phyloP scores from a whole-genome alignment of 2,888 invertebrate genomes.

The Isotomurus palustris region DNA sequence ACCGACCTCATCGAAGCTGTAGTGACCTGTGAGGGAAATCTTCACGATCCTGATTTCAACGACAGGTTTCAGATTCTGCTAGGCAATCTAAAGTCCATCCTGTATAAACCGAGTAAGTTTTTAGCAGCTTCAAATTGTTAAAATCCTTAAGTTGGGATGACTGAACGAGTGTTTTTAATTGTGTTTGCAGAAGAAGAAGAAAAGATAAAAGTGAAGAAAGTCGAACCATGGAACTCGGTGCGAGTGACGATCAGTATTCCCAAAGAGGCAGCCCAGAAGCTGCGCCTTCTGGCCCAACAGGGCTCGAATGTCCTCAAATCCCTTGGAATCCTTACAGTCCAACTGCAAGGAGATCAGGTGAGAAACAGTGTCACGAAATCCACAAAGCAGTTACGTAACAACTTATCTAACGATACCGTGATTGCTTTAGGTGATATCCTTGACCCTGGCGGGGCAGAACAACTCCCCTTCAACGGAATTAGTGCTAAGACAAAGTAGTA shows the following conservation, averaged over 20 bases:
- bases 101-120: slow-evolving; percentile 56
- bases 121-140: too few species aligned
- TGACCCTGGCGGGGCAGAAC: slow-evolving; percentile 61
- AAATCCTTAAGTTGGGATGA: neutral
- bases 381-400: neutral
- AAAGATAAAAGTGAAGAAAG: slow-evolving; percentile 60
- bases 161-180: neutral
- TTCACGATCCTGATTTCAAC: slow-evolving; percentile 80
- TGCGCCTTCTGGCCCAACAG: slow-evolving; percentile 85
- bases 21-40: slow-evolving; percentile 87
- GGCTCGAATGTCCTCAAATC: slow-evolving; percentile 83
- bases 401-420: slow-evolving; percentile 17
- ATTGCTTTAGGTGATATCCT: slow-evolving; percentile 56
- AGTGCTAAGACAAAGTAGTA: slow-evolving; percentile 53
- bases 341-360: slow-evolving; percentile 63
- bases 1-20: slow-evolving; percentile 69
- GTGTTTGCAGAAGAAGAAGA: slow-evolving; percentile 3
- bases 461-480: slow-evolving; percentile 67
- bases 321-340: slow-evolving; percentile 90
- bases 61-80: slow-evolving; percentile 72
- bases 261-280: slow-evolving; percentile 85
- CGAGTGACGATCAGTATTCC: slow-evolving; percentile 92
- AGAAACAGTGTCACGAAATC: neutral
- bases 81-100: slow-evolving; percentile 70
- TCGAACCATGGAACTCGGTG: slow-evolving; percentile 98